These are phyloP conservation scores for Pteromalus puparum DNA, from an alignment of 1,140 invertebrate genomes.

Conservation along the genomic window DNA sequence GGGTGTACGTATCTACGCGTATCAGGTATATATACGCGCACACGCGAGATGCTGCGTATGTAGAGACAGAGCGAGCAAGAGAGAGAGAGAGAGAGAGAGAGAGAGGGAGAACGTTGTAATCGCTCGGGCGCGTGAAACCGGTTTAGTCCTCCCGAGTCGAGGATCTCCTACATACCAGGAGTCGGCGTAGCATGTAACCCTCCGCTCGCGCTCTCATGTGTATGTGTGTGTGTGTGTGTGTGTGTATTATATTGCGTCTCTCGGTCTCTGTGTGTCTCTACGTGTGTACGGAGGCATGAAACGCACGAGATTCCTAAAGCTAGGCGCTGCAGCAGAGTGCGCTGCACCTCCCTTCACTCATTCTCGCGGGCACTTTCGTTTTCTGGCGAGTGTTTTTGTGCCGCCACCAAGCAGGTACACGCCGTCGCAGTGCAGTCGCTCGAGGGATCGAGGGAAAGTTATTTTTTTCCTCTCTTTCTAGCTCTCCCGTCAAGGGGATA, in stretches of 20 bases:
- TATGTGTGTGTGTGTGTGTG: not conserved
- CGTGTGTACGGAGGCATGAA: not conserved
- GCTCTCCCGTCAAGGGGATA: not conserved
- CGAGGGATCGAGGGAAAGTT: not conserved
- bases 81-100: conserved; percentile 22
- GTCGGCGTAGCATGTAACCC: not conserved
- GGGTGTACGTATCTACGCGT: conserved; percentile 6
- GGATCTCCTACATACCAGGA: conserved; percentile 16
- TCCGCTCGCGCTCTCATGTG: too few relatives aligned
- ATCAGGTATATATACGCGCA: not conserved
- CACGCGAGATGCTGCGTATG: conserved; percentile 36
- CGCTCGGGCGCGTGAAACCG: conserved; percentile 38
- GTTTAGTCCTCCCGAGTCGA: conserved; percentile 4
- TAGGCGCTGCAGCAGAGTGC: not conserved
- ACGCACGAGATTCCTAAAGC: conserved; percentile 22
- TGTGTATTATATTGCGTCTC: not conserved
- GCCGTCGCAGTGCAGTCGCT: not conserved
- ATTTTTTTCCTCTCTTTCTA: not conserved
- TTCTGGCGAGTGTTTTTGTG: conserved; percentile 8
- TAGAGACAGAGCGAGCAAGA: conserved; percentile 17
- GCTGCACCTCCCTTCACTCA: not conserved
- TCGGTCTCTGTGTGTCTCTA: not conserved
- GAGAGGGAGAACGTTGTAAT: conserved; percentile 34
- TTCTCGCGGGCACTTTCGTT: conserved; percentile 25
- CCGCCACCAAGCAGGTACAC: not conserved